Evolutionary conservation across 2,797 vertebrate species (phyloP).

Genomic region (Prionace glauca): DNA sequence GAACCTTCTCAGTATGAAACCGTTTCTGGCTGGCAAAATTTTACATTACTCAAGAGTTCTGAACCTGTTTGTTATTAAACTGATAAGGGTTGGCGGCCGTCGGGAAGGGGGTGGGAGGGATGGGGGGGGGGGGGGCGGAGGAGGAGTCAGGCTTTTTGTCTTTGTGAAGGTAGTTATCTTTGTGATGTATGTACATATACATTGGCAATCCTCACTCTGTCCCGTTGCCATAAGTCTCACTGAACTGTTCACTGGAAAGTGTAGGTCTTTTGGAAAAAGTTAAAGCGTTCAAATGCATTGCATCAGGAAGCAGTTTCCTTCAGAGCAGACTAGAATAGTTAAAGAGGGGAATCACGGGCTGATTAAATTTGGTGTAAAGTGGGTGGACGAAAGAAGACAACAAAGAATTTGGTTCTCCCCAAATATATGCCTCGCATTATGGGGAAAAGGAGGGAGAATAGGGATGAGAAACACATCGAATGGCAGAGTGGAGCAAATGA

Average conservation of each 20-base stretch:
- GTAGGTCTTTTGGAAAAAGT: background rate
- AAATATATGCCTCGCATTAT: too few relatives aligned
- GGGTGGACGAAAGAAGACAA: background rate
- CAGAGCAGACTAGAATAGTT: too few relatives aligned
- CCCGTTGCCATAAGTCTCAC: background rate
- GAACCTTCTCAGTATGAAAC: background rate
- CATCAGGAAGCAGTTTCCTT: background rate
- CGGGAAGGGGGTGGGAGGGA: too few relatives aligned
- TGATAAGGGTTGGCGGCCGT: background rate
- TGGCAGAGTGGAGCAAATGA: too few relatives aligned
- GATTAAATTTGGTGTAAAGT: background rate
- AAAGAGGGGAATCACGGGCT: background rate
- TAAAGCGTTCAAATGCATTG: slow-evolving; percentile 14
- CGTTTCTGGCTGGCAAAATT: background rate
- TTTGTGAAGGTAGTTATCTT: background rate
- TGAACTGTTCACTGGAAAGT: background rate
- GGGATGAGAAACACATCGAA: too few relatives aligned
- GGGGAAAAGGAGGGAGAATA: too few relatives aligned
- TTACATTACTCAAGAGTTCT: background rate
- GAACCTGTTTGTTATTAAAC: too few relatives aligned
- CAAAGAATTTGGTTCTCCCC: background rate
- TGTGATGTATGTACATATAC: background rate
- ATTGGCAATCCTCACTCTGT: background rate
- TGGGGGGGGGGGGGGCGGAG: too few relatives aligned
- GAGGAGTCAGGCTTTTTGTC: background rate